These are phyloP conservation scores for Hybos culiciformis DNA, from an alignment of 2,888 invertebrate species.

Conservation along the genomic window DNA sequence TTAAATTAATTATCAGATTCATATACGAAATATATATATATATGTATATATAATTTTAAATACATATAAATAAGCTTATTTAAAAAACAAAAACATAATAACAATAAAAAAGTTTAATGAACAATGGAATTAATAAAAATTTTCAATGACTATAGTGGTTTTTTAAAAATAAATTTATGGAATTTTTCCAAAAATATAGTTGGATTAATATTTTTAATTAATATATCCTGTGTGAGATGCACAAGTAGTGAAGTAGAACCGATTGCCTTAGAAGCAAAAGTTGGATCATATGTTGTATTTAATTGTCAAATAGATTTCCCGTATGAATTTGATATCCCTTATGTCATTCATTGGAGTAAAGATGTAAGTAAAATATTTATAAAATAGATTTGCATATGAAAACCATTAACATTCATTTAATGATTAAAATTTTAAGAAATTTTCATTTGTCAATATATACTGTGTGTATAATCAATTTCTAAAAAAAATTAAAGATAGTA, in stretches of 20 bases:
- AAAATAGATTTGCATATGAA: too few species aligned
- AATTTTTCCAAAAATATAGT: constrained; percentile 5
- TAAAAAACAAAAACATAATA: neutral
- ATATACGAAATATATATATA: too few species aligned
- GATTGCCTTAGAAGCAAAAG: constrained; percentile 35
- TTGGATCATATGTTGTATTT: constrained; percentile 35
- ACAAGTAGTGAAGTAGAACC: constrained; percentile 25
- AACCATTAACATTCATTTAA: too few species aligned
- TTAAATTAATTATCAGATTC: too few species aligned
- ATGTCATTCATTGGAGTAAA: constrained; percentile 81
- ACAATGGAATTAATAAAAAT: too few species aligned
- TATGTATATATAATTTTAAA: too few species aligned
- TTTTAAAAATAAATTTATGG: neutral
- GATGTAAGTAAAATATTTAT: constrained; percentile 50
- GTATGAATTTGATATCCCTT: constrained; percentile 70
- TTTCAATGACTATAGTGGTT: too few species aligned
- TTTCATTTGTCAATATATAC: too few species aligned
- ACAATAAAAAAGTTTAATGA: too few species aligned
- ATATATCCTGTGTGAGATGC: constrained; percentile 29
- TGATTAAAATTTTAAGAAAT: too few species aligned
- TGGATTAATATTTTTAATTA: constrained; percentile 26
- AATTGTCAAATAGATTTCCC: constrained; percentile 62
- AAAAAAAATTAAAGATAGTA: too few species aligned
- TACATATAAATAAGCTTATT: neutral
- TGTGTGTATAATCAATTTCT: too few species aligned